Base-by-base conservation (phyloP, 2,888 invertebrate genomes). In the Eupithecia pulchellata region DNA sequence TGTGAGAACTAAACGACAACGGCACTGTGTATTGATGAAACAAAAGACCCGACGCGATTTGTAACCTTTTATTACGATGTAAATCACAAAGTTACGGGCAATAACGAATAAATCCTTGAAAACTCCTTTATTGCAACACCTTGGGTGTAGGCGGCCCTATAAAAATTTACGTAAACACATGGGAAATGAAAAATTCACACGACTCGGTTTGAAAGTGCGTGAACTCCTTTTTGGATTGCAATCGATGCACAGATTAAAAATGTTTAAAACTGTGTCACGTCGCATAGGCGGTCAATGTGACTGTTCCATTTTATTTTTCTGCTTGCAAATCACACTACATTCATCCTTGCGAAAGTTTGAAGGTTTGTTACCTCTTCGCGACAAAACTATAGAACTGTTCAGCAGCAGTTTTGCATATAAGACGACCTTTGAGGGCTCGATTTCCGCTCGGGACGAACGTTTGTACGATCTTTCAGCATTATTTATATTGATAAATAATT, bases 181-280 rank as follows among this genome's bases (percentile, higher is more conserved):
- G 74, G 70, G 75, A 76, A 78, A 68, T 64, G 42, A 74, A 76
- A 78, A 74, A 74, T 73, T 78, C 78, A 55, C 78, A 78, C 78
- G 78, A 72, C 71, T 64, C 73, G 29, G 25, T 73, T 76, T 74
- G 76, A 76, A 78, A 76, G 76, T 76, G 36, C 66, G 29, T 36
- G 36, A 27, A 42, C 47, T 66, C 66, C 69, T 73, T 74, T 73
- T 52, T 25, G 25, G 52, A 25, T 52, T 52, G 68, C 68, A n/a
- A 69, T 47, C 66, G 39, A 52, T 65, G 52, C 11, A 52, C 25
- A 1, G 57, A 71, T 65, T 57, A 11, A 27, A 29, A 17, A 57
- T 6, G 8, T 20, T 60, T 20, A 60, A 20, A 60, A 32, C 71
- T 75, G 74, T 70, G 77, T 70, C 74, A 69, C 66, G 72, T 72